Evolutionary conservation across 30 jellyfish, hydroid and myxozoan species (phyloP), one percentile per base, ranked within the genome.

Genomic region (Aurelia sp.): DNA sequence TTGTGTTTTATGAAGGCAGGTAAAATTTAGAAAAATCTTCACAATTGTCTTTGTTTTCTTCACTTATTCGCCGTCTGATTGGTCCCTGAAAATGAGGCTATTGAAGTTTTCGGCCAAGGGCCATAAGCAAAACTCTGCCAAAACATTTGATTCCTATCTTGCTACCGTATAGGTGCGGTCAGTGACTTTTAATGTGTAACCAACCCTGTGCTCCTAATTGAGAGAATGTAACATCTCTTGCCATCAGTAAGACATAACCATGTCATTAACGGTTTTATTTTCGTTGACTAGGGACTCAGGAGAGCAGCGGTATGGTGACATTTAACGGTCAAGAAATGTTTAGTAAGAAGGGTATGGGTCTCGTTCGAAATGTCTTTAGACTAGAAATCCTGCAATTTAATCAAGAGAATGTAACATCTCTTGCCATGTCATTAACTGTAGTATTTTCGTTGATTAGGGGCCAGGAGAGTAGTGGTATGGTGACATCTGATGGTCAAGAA

Each of bases 381-480:
- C 64, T 13, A 72, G 92, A 76, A 53, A 12, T 53, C 19, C 19
- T 12, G 16, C 19, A 53, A 53, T 53, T 53, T 1, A 13, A 53
- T 12, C 2, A 1, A 53, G 65, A 53, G 19, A 58, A 5, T 16
- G 30, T 8, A 59, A 13, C 33, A 59, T 59, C 15, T 44, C 55
- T 44, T 44, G 55, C 16, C 55, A 44, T 5, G 6, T 44, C 15
- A 59, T 18, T 19, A 16, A 48, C 18, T 13, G 35, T 13, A n/a
- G 20, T 9, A 52, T 33, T 70, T n/a, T 48, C 35, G 5, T 67
- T 55, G 50, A 78, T 53, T 60, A 93, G 98, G 86, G 98, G 98
- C 27, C 98, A 93, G 77, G 98, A 93, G 65, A 93, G 98, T 61
- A 88, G 96, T 21, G 98, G 98, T 5, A 84, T 93, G 90, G 98